phyloP scores from a whole-genome alignment of 2,113 vertebrate genomes.

The Mormyrus lacerda region DNA sequence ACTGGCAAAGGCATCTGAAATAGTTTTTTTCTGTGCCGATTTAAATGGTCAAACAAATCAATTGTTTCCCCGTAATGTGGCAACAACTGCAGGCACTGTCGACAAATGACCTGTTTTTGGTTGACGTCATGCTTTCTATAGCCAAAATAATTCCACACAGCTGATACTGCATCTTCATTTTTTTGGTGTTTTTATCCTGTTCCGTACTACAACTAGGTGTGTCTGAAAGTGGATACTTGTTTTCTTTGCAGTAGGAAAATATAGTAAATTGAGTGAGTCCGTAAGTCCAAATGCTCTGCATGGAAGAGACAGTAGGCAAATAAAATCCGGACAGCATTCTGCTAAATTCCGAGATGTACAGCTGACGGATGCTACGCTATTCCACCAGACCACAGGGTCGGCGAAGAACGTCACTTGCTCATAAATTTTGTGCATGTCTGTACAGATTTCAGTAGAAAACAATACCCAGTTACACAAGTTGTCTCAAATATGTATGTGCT shows the following conservation, averaged over 20 bases:
- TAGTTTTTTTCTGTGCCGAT: too few species aligned
- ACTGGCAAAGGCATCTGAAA: too few species aligned
- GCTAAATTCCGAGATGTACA: background rate
- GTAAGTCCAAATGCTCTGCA: background rate
- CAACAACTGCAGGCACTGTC: too few species aligned
- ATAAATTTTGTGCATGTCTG: background rate
- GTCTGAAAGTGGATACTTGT: background rate
- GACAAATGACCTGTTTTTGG: too few species aligned
- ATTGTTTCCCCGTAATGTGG: too few species aligned
- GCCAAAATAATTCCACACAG: too few species aligned
- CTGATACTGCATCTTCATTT: too few species aligned
- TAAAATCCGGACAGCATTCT: background rate
- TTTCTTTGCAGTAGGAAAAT: background rate
- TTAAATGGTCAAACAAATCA: too few species aligned
- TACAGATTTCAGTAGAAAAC: background rate
- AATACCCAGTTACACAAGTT: background rate
- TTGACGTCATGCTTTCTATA: too few species aligned
- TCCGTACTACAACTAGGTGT: background rate
- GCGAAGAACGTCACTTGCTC: background rate
- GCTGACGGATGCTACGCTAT: background rate
- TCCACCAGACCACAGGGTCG: background rate
- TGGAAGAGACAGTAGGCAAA: background rate
- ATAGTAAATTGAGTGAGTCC: background rate
- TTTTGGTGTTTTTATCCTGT: too few species aligned
- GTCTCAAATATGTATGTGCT: background rate